Evolutionary conservation across 2,888 invertebrate genomes (phyloP), one percentile per base, ranked within the genome.

Genomic region (Holacanthella duospinosa): DNA sequence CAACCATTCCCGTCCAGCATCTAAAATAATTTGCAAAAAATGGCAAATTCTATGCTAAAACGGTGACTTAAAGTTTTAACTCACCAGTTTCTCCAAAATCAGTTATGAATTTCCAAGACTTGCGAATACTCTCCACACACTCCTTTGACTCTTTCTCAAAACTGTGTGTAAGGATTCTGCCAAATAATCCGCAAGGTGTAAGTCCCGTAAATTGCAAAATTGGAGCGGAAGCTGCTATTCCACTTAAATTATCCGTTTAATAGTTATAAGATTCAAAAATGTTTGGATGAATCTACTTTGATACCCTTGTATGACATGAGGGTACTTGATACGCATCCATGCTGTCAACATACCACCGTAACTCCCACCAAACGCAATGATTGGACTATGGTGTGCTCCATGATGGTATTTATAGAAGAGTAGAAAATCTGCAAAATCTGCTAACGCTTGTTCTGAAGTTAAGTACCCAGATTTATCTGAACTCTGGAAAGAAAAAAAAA

Each of bases 321-420:
- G 96, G 79, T 96, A 97, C 78, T 96, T 97, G 78, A 94, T 88
- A 43, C 96, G 83, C 74, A 97, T 83, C 89, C 96, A 99, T 0
- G 96, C 89, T 0, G 96, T 83, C 29, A 99, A 78, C 97, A 99
- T 97, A 29, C 97, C 97, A 0, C 97, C 97, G 77, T 99, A 97
- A 0, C 94, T 95, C 0, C 97, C 90, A 75, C 86, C 82, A 75
- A 86, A 84, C 1, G 88, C 88, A 69, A 97, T 86, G 3, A 96
- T 90, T 0, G 93, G 89, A 73, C 86, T 83, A 62, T 79, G 75
- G n/a, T 71, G 64, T 1, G 78, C 77, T 1, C 77, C 77, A 26
- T 73, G 69, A 0, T 74, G 75, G 56, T 79, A 77, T 74, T 85
- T 86, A n/a, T 93, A 76, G 74, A 83, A 78, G 68, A 81, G 79